Evolutionary conservation across 1,140 invertebrate genomes (phyloP).

Genomic region (Eriocheir sinensis): DNA sequence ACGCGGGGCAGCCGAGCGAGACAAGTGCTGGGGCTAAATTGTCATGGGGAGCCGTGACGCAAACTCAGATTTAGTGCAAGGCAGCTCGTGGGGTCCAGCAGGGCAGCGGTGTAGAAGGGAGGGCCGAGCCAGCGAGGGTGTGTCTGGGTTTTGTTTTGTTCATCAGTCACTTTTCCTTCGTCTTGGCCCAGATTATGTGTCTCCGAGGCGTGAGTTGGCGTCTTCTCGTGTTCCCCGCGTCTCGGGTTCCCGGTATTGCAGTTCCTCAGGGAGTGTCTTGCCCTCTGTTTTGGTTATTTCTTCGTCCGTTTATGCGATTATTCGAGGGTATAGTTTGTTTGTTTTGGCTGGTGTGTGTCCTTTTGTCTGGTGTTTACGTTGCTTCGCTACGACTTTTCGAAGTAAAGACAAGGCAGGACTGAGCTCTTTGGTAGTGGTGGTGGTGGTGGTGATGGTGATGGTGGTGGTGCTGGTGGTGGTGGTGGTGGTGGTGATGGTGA

Average conservation of each 20-base stretch:
- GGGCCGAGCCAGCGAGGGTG: neutral
- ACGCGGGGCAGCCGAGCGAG: neutral
- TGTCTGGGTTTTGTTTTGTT: neutral
- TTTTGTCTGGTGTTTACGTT: too few species aligned
- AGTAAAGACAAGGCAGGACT: too few species aligned
- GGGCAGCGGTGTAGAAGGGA: neutral
- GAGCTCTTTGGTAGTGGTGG: too few species aligned
- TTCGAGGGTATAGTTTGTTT: too few species aligned
- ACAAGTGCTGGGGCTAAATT: neutral
- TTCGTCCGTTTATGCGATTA: neutral
- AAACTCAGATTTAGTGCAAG: neutral
- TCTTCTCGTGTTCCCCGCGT: neutral
- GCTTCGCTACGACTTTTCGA: too few species aligned
- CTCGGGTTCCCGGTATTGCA: neutral
- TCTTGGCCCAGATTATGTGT: neutral
- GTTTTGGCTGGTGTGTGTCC: too few species aligned
- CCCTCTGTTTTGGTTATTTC: neutral
- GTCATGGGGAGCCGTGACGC: neutral
- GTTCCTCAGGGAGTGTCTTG: conserved; percentile 3
- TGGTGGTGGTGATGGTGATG: too few species aligned
- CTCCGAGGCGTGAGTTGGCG: neutral
- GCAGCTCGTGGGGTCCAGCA: neutral
- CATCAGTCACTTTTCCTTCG: conserved; percentile 1
- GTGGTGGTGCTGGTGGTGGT: too few species aligned
- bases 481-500: too few species aligned